Base-by-base conservation (phyloP, 2,113 vertebrate genomes). In the Cebus imitator region DNA sequence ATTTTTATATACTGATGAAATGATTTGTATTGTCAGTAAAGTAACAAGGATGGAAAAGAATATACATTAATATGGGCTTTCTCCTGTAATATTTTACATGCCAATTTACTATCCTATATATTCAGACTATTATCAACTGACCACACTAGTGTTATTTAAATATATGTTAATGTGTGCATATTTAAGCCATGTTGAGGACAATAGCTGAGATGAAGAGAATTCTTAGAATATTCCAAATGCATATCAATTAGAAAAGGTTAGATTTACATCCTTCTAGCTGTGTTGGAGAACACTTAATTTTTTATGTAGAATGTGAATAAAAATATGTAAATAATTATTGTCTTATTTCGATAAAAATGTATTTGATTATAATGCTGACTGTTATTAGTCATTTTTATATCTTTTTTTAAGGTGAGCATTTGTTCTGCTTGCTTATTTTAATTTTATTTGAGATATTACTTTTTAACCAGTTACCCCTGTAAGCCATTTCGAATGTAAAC, bases 161-260 rank as follows among this genome's bases (percentile, higher is more conserved):
- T 91, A 85, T 89, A 96, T 96, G 78, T 93, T 97, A 93, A 95
- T 86, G 11, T 78, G 40, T 61, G 83, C 37, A 75, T 91, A 82
- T 91, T 95, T 97, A 96, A 92, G 79, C 83, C 8, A 30, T 86
- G 12, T 86, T 86, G 58, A 93, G 80, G 45, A 57, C 66, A 73
- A 12, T 66, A 83, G 73, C 20, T 86, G 11, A 93, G 40, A 79
- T 86, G 2, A 32, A 37, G 8, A 76, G 30, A 91, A 79, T 92
- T 93, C 25, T 96, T 16, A 92, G 58, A 75, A 72, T 90, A 92
- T 87, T 88, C n/a, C 21, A 90, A 96, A 90, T 92, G 37, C 72
- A 68, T 70, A 88, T 79, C 48, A 83, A 70, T 83, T 90, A 83
- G 30, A 40, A 66, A 87, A 79, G n/a, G 83, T 79, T 68, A 80